Percentiles rank a stretch among this genome's conserved stretches.
These are phyloP conservation scores for Phaonia tiefii DNA, from an alignment of 2,888 invertebrate species.

Conservation along the genomic window DNA sequence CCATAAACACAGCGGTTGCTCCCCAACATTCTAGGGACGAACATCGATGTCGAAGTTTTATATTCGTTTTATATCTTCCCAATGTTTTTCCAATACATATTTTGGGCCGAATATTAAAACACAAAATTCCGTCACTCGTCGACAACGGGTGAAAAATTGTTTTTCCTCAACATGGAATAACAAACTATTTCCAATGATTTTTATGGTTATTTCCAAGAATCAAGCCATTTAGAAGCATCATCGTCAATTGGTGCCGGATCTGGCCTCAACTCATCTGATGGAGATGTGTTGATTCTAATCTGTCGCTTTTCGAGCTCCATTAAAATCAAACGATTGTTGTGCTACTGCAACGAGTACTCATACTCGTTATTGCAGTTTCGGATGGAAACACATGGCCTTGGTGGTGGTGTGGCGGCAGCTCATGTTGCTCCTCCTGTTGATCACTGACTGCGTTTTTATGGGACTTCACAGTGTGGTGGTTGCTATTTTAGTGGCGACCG, in stretches of 20 bases:
- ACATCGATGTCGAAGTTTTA: conserved; percentile 45
- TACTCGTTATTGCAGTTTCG: conserved; percentile 35
- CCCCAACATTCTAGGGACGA: background rate
- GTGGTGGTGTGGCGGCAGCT: background rate
- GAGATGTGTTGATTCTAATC: conserved; percentile 58
- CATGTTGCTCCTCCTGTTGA: conserved; percentile 48
- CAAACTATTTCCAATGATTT: conserved; percentile 45
- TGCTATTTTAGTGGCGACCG: conserved; percentile 37
- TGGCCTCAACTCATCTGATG: background rate
- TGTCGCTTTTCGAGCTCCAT: conserved; percentile 53
- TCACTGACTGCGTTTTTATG: conserved; percentile 29
- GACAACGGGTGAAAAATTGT: background rate
- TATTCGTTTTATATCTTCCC: conserved; percentile 60
- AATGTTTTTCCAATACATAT: conserved; percentile 54
- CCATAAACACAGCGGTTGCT: conserved; percentile 31
- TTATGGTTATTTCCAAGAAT: conserved; percentile 61
- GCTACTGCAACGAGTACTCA: conserved; percentile 39
- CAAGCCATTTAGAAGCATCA: background rate
- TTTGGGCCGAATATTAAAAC: conserved; percentile 26
- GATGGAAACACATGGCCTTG: conserved; percentile 59
- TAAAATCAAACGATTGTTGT: conserved; percentile 14
- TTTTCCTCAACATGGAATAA: background rate
- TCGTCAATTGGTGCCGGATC: conserved; percentile 1
- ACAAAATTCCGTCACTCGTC: conserved; percentile 32
- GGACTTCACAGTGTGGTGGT: conserved; percentile 3